Evolutionary conservation across 2,888 invertebrate genomes (phyloP), one percentile per base, ranked within the genome.

Genomic region (Netelia fuscicornis): DNA sequence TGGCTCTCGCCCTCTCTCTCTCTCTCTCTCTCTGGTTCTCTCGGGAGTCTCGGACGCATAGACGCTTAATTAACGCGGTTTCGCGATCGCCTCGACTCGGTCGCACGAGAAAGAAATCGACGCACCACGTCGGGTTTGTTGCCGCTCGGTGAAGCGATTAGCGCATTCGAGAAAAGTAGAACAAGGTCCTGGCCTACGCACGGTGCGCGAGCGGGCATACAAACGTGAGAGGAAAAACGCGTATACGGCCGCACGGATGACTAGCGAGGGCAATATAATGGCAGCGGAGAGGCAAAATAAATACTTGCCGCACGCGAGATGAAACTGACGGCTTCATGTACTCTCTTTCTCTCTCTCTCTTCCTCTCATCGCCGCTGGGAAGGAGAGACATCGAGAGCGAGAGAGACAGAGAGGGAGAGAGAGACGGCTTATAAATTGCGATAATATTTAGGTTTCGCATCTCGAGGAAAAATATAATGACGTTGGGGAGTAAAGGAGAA

Each of bases 101-200:
- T 42, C 23, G 17, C 30, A 25, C 44, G 65, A 81, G 87, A 85
- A 86, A 86, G 80, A 83, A 84, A 81, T 64, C 10, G 8, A 25
- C 20, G 25, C 54, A 25, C n/a, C 42, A 44, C 78, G 65, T 42
- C 71, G 48, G 20, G 60, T 56, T n/a, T 54, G 75, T 13, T 54
- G 58, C 44, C 62, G 60, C 79, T 71, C 72, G 78, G 58, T 60
- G 52, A 58, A 67, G 82, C 83, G 86, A 86, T 86, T 86, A 86
- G 83, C 83, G 81, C 80, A 72, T 56, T 23, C 17, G 83, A 64
- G 62, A 87, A 87, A 87, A 85, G 86, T 87, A 74, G 87, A 87
- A 87, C 87, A 85, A 87, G 87, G 87, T 85, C 83, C 81, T 74
- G 83, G 79, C 58, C 67, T 75, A 83, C 65, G 62, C 77, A 30